phyloP scores from a whole-genome alignment of 1,140 invertebrate species.

The Brachionus rubens region DNA sequence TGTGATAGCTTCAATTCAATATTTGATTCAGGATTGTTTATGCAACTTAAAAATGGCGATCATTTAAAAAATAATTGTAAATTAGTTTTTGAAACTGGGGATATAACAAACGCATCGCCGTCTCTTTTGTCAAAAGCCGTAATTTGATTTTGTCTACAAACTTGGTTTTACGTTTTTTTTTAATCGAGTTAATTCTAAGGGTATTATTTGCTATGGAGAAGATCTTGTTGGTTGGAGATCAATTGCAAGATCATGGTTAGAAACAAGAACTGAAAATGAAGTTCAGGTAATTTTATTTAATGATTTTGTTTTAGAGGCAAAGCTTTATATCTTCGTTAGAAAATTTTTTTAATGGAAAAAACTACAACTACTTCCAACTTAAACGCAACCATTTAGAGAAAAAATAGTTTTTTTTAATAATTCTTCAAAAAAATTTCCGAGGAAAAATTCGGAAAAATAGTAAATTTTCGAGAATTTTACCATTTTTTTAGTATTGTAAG shows the following conservation, averaged over 20 bases:
- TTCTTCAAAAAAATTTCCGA: too few species aligned
- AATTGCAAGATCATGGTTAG: constrained; percentile 58
- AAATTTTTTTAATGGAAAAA: background rate
- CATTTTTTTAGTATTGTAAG: too few species aligned
- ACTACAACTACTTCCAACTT: background rate
- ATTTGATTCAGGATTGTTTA: constrained; percentile 50
- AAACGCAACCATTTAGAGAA: too few species aligned
- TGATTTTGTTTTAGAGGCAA: too few species aligned
- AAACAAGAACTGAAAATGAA: constrained; percentile 56
- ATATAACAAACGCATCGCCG: constrained; percentile 55
- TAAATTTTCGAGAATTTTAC: too few species aligned
- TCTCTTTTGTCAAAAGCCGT: constrained; percentile 55
- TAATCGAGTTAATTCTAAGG: constrained; percentile 47
- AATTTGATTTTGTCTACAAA: too few species aligned
- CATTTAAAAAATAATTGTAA: constrained; percentile 57
- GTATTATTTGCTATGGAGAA: constrained; percentile 57
- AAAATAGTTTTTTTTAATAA: too few species aligned
- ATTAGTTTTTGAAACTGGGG: constrained; percentile 58
- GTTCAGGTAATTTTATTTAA: constrained; percentile 54
- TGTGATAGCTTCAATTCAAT: constrained; percentile 58
- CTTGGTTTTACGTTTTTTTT: too few species aligned
- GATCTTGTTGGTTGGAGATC: constrained; percentile 59
- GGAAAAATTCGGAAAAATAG: too few species aligned
- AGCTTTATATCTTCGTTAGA: background rate
- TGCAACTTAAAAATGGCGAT: constrained; percentile 59